A percentile compares a stretch with the other conserved stretches of the same genome.
Evolutionary conservation across 2,113 vertebrate genomes (phyloP).

Genomic region (Sterna hirundo): DNA sequence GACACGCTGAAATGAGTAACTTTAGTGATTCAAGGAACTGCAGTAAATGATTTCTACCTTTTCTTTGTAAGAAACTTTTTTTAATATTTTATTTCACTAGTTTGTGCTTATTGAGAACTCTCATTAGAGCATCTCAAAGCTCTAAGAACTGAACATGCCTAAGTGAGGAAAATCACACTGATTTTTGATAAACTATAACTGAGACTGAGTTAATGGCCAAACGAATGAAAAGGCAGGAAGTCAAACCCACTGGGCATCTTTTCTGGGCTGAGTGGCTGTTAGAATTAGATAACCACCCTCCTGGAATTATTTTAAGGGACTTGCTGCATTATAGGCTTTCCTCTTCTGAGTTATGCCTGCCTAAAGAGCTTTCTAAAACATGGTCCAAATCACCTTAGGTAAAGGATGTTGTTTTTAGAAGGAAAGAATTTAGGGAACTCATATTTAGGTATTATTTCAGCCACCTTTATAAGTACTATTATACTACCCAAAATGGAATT

Average conservation of each 20-base stretch:
- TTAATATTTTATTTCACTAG: not conserved
- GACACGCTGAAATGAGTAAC: not conserved
- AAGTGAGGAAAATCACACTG: not conserved
- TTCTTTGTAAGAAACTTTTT: not conserved
- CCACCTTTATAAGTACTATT: not conserved
- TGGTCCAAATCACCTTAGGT: not conserved
- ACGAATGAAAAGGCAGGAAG: not conserved
- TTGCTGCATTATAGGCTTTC: not conserved
- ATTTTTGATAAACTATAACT: not conserved
- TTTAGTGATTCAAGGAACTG: not conserved
- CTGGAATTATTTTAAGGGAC: not conserved
- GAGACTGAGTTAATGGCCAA: not conserved
- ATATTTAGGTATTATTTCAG: not conserved
- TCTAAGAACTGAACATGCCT: not conserved
- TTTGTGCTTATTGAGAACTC: not conserved
- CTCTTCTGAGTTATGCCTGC: not conserved
- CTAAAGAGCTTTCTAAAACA: not conserved
- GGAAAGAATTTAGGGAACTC: not conserved
- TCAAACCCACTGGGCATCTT: not conserved
- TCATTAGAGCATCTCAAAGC: not conserved
- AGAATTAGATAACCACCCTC: not conserved
- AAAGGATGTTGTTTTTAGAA: not conserved
- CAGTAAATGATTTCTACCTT: not conserved
- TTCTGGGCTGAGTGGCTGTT: not conserved
- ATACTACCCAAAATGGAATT: not conserved